These are phyloP conservation scores for Merodon equestris DNA, from an alignment of 2,888 invertebrate species.

Conservation along the genomic window DNA sequence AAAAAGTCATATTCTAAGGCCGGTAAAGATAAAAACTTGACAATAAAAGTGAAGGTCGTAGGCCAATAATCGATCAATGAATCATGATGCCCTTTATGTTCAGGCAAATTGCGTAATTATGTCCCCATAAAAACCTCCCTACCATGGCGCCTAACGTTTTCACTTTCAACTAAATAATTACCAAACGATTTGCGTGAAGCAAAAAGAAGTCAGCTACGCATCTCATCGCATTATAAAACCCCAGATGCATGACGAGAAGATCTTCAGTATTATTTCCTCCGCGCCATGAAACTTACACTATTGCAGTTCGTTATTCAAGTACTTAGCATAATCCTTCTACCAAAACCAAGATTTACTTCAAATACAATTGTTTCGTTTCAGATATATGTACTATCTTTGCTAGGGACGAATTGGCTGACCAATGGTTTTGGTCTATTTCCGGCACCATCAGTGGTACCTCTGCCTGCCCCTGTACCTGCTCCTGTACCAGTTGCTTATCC, in stretches of 20 bases:
- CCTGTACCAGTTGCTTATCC: conserved; percentile 27
- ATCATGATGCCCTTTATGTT: neutral
- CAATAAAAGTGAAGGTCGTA: conserved; percentile 7
- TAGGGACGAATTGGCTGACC: conserved; percentile 9
- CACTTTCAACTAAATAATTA: conserved; percentile 35
- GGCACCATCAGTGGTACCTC: neutral
- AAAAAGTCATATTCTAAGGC: too few relatives aligned
- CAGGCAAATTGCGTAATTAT: too few relatives aligned
- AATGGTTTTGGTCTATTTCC: conserved; percentile 28
- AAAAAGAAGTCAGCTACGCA: neutral
- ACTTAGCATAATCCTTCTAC: too few relatives aligned
- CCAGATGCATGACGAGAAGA: too few relatives aligned
- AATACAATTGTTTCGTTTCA: too few relatives aligned
- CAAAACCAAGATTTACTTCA: too few relatives aligned
- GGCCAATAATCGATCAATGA: conserved; percentile 12
- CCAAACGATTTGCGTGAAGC: neutral
- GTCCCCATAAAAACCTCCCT: conserved; percentile 1
- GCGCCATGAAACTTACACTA: conserved; percentile 27
- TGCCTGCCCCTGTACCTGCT: conserved; percentile 13
- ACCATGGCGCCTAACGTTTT: conserved; percentile 36
- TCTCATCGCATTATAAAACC: conserved; percentile 17
- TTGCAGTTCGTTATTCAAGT: conserved; percentile 4
- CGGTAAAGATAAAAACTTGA: neutral
- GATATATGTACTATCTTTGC: too few relatives aligned
- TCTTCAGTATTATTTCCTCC: conserved; percentile 23